phyloP scores from a whole-genome alignment of 2,797 vertebrate species.

The Clarias laeviceps region DNA sequence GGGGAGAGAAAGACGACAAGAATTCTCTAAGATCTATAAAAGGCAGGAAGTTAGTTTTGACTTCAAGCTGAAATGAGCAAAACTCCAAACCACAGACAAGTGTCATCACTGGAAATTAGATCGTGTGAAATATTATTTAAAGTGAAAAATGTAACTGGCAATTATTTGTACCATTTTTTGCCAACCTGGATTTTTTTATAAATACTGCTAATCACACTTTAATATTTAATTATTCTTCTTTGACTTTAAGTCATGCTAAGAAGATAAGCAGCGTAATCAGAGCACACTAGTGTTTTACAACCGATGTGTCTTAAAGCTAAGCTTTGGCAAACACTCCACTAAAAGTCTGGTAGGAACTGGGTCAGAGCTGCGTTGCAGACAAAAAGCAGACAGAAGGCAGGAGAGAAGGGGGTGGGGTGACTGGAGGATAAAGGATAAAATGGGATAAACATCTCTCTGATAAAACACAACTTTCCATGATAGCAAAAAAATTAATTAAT shows the following conservation, averaged over 20 bases:
- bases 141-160: neutral
- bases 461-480: neutral
- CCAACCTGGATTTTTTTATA: neutral
- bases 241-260: neutral
- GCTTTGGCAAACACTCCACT: constrained; percentile 3
- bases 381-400: constrained; percentile 55
- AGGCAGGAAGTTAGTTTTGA: neutral
- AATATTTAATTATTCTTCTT: constrained; percentile 3
- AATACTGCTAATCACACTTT: neutral
- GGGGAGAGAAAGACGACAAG: constrained; percentile 36
- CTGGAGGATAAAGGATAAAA: constrained; percentile 12
- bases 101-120: neutral
- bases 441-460: neutral
- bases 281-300: neutral
- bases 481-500: neutral
- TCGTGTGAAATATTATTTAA: neutral
- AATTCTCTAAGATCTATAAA: neutral
- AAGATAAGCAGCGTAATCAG: neutral
- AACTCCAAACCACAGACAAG: neutral
- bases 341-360: constrained; percentile 53
- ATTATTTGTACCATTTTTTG: neutral
- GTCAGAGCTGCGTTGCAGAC: constrained; percentile 59
- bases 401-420: constrained; percentile 13
- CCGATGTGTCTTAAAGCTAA: constrained; percentile 28
- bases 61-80: neutral